phyloP scores from a whole-genome alignment of 2,888 invertebrate genomes.

The Polyploca ridens region DNA sequence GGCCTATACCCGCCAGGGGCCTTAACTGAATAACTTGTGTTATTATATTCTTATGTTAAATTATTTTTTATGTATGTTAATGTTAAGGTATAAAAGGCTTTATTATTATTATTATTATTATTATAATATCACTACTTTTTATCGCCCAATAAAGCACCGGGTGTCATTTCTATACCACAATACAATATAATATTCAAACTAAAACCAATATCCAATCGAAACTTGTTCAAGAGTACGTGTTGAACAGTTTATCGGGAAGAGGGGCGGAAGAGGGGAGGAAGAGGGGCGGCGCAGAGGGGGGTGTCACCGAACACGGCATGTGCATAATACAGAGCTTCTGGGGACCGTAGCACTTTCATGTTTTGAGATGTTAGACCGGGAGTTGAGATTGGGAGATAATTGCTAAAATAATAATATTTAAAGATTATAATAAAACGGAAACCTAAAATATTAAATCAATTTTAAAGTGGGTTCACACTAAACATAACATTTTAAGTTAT shows the following conservation, averaged over 20 bases:
- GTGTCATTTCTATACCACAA: slow-evolving; percentile 4
- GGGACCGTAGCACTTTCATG: slow-evolving; percentile 36
- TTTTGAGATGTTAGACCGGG: slow-evolving; percentile 30
- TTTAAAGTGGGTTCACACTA: too few relatives aligned
- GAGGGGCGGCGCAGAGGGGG: slow-evolving; percentile 11
- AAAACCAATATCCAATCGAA: slow-evolving; percentile 41
- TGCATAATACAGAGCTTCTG: slow-evolving; percentile 39
- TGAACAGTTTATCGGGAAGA: slow-evolving; percentile 26
- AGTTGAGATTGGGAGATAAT: slow-evolving; percentile 15
- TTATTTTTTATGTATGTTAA: too few relatives aligned
- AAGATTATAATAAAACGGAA: neutral
- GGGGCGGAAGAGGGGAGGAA: slow-evolving; percentile 20
- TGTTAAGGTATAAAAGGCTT: too few relatives aligned
- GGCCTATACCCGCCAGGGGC: too few relatives aligned
- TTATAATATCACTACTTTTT: neutral
- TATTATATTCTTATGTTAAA: too few relatives aligned
- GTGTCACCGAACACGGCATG: slow-evolving; percentile 30
- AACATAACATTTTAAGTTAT: too few relatives aligned
- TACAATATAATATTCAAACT: slow-evolving; percentile 28
- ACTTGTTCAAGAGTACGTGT: slow-evolving; percentile 34
- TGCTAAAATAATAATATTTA: too few relatives aligned
- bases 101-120: too few relatives aligned
- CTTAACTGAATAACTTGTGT: too few relatives aligned
- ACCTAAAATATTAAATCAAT: neutral
- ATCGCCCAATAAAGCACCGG: neutral